A percentile compares a stretch with the other conserved stretches of the same genome.
Conservation (phyloP, 2,113 vertebrate genomes). For the Pyxicephalus adspersus region DNA sequence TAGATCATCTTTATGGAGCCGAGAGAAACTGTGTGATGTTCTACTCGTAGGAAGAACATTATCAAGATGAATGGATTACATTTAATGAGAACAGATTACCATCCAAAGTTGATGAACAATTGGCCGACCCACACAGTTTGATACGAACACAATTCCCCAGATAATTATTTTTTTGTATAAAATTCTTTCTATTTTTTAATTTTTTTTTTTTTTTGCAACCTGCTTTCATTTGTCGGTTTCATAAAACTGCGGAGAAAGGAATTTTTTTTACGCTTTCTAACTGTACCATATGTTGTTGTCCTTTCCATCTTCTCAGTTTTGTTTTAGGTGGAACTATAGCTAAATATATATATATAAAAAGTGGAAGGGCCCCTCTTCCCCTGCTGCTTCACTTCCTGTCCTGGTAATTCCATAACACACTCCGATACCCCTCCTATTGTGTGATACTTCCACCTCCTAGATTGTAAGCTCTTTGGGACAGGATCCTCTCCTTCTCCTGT, state of each 20-base stretch:
- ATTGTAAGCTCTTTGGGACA: too few relatives aligned
- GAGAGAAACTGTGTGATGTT: constrained; percentile 52
- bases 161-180: constrained; percentile 11
- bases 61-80: constrained; percentile 51
- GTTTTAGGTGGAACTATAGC: too few relatives aligned
- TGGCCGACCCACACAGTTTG: constrained; percentile 37
- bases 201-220: not conserved
- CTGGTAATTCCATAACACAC: too few relatives aligned
- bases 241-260: not conserved
- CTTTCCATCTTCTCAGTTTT: too few relatives aligned
- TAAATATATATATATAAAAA: too few relatives aligned
- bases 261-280: not conserved
- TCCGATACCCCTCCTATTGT: too few relatives aligned
- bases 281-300: too few relatives aligned
- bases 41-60: constrained; percentile 46
- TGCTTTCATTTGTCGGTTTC: not conserved
- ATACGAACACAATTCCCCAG: constrained; percentile 20
- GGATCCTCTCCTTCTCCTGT: too few relatives aligned
- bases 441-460: too few relatives aligned
- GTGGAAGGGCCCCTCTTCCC: too few relatives aligned
- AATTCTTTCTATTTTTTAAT: not conserved
- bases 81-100: constrained; percentile 56
- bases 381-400: too few relatives aligned
- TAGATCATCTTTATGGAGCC: constrained; percentile 51
- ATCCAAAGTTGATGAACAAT: constrained; percentile 47